Conservation (phyloP, 2,888 invertebrate genomes). For the Baccha elongata region DNA sequence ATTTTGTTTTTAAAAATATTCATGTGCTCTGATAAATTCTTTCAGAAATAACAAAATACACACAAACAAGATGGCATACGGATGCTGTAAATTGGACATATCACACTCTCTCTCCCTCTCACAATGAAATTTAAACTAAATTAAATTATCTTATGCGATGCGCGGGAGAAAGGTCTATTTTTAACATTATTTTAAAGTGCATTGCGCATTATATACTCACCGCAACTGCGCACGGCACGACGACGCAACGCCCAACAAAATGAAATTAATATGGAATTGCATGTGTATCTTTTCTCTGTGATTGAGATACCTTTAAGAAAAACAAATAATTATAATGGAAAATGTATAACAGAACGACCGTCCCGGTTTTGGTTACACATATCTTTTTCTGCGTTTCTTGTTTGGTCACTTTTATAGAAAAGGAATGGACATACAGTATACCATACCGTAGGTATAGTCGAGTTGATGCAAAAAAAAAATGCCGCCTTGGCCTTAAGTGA, state of each 20-base stretch:
- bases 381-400: constrained; percentile 49
- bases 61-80: background rate
- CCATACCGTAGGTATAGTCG: background rate
- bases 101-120: constrained; percentile 13
- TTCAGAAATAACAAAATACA: background rate
- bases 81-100: background rate
- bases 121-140: constrained; percentile 48
- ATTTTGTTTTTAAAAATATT: constrained; percentile 37
- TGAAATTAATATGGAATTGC: constrained; percentile 53
- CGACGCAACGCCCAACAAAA: constrained; percentile 34
- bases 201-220: constrained; percentile 29
- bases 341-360: constrained; percentile 9
- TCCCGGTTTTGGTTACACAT: constrained; percentile 60
- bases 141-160: constrained; percentile 8
- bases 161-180: constrained; percentile 64
- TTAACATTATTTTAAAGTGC: constrained; percentile 53
- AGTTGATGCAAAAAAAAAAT: constrained; percentile 30
- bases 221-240: constrained; percentile 52
- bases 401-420: constrained; percentile 39
- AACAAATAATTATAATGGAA: constrained; percentile 33
- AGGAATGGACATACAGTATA: background rate
- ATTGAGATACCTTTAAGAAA: constrained; percentile 21
- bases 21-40: constrained; percentile 25
- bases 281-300: background rate
- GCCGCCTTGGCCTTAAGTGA: constrained; percentile 63